A percentile compares a stretch with the other conserved stretches of the same genome.
phyloP scores from a whole-genome alignment of 2,888 invertebrate genomes.

The Sepioteuthis lessoniana region DNA sequence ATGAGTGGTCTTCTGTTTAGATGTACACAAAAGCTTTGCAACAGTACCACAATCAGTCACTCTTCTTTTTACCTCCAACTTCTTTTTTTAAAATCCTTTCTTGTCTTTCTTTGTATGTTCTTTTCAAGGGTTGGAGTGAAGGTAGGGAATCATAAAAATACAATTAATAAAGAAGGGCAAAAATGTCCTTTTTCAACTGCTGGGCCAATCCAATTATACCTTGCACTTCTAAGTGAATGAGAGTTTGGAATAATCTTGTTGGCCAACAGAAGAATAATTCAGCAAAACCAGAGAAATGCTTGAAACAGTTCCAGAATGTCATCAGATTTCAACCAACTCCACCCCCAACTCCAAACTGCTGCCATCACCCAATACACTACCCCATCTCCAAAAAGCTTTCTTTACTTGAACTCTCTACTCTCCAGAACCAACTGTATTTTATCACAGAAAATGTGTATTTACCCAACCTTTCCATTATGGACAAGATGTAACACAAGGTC shows the following conservation, averaged over 20 bases:
- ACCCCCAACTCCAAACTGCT: no score
- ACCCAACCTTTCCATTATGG: no score
- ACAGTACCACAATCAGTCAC: no score
- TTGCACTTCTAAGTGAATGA: background rate
- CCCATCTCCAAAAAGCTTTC: background rate
- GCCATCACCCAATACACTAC: no score
- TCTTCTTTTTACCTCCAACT: no score
- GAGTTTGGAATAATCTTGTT: background rate
- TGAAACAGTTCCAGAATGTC: constrained; percentile 12
- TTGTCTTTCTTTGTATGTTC: background rate
- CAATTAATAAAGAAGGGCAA: background rate
- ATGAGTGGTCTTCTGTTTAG: background rate
- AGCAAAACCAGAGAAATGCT: background rate
- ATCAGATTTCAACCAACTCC: background rate
- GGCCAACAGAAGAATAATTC: background rate
- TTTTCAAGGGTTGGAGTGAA: background rate
- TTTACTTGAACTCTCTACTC: background rate
- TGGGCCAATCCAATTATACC: constrained; percentile 12
- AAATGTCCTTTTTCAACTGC: background rate
- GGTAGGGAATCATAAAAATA: background rate
- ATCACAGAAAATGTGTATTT: no score
- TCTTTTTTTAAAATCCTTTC: no score
- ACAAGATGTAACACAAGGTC: no score
- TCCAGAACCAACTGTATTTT: background rate
- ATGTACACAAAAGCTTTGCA: no score